phyloP scores from a whole-genome alignment of 2,113 vertebrate species.

The Dascyllus trimaculatus region DNA sequence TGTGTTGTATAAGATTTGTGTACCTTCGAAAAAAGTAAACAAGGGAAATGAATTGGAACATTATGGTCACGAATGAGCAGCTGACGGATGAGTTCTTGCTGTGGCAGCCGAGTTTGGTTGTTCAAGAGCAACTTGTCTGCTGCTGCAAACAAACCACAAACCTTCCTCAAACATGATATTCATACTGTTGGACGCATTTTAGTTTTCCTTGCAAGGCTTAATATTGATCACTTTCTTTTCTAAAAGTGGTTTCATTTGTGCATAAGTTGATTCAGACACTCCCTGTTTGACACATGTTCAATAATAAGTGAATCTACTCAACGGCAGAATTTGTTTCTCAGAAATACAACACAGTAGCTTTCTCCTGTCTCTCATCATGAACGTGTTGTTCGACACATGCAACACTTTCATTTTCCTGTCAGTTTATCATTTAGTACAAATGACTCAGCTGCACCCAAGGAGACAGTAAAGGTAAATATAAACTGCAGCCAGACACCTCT shows the following conservation, averaged over 20 bases:
- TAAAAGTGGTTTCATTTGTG: not conserved
- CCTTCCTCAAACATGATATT: not conserved
- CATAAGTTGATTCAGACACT: too few species aligned
- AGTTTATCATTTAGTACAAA: not conserved
- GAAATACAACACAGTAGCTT: too few species aligned
- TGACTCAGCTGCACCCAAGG: not conserved
- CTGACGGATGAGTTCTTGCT: not conserved
- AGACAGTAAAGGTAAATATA: not conserved
- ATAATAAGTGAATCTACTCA: not conserved
- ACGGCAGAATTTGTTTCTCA: not conserved
- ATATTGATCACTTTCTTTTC: not conserved
- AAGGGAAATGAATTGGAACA: not conserved
- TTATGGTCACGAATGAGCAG: not conserved
- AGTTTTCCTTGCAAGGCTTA: not conserved
- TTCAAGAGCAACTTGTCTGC: not conserved
- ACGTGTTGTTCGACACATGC: not conserved
- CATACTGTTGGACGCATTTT: not conserved
- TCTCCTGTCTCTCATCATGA: too few species aligned
- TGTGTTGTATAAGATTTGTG: not conserved
- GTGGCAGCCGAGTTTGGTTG: not conserved
- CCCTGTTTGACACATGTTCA: too few species aligned
- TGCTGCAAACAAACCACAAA: too few species aligned
- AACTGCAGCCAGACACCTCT: too few species aligned
- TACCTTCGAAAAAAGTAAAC: not conserved
- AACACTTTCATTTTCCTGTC: not conserved